Evolutionary conservation across 2,888 invertebrate species (phyloP).

Genomic region (Hemicrepidius hirtus): DNA sequence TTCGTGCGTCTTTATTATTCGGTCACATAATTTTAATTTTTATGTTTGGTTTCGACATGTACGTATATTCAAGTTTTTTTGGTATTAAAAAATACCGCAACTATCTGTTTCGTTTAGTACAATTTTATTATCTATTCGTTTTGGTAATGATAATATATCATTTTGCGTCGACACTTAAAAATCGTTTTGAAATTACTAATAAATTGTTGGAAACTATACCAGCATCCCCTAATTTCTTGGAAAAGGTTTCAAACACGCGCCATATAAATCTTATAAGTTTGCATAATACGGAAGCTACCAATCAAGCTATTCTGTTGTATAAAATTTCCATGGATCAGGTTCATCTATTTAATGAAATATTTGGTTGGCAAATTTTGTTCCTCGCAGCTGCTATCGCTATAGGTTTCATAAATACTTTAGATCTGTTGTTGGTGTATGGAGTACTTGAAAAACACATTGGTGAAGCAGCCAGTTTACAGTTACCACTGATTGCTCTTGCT

Average conservation of each 20-base stretch:
- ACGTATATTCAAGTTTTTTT: background rate
- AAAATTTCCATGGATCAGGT: background rate
- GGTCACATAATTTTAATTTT: background rate
- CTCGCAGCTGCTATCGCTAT: background rate
- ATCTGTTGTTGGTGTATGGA: conserved; percentile 1
- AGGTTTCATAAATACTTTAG: conserved; percentile 20
- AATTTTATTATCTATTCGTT: conserved; percentile 20
- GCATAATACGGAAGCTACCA: background rate
- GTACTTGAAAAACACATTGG: background rate
- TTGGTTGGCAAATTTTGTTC: conserved; percentile 27
- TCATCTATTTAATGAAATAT: background rate
- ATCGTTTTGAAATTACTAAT: conserved; percentile 1
- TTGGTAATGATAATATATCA: background rate
- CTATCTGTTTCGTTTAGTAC: conserved; percentile 3
- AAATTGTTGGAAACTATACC: background rate
- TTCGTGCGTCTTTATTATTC: background rate
- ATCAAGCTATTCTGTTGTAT: background rate
- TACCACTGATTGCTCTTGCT: background rate
- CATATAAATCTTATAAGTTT: background rate
- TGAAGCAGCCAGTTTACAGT: background rate
- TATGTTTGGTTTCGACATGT: background rate
- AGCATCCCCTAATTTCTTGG: background rate
- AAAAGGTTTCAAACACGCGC: background rate
- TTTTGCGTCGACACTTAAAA: background rate
- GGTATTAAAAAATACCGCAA: background rate